Evolutionary conservation across 1,140 invertebrate genomes (phyloP), one percentile per base, ranked within the genome.

Genomic region (Drosophila varians): DNA sequence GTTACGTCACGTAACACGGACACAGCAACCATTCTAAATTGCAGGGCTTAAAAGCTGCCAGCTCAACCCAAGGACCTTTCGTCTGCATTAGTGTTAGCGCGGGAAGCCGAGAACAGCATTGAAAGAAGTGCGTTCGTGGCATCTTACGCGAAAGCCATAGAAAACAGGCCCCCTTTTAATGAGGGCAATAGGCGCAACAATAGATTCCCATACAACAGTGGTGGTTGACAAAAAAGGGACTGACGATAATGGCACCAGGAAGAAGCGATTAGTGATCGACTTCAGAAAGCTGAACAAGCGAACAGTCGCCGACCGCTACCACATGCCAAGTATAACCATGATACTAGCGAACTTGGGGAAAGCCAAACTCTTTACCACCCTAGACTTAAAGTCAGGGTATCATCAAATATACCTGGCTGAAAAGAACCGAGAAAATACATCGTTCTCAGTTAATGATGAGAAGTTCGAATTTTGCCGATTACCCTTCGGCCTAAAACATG

Each of bases 351-450:
- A 7, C 25, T 26, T 26, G 4, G 25, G 25, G 4, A 26, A 26
- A 26, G 36, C 43, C 3, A 66, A 43, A 43, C 51, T 14, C 9
- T 66, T 66, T 16, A 58, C 62, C 5, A 58, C 46, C 16, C 25
- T 66, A 21, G 23, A n/a, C n/a, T n/a, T n/a, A n/a, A n/a, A n/a
- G n/a, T n/a, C n/a, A n/a, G n/a, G n/a, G n/a, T n/a, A n/a, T 9
- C 62, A 51, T 12, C 18, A 58, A 11, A 64, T 64, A 18, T 34
- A 31, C n/a, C 2, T 69, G 21, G 28, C 43, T 3, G 47, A 52
- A 18, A 28, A 26, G 4, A 47, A 62, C 11, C 23, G 23, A 4
- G 48, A 64, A 11, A 62, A 69, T 7, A 64, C 57, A 11, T 31
- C 49, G 9, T 69, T 64, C 40, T 69, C 48, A 16, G 21, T 53